Evolutionary conservation across 2,888 invertebrate species (phyloP), one percentile per base, ranked within the genome.

Genomic region (Venusia cambrica): DNA sequence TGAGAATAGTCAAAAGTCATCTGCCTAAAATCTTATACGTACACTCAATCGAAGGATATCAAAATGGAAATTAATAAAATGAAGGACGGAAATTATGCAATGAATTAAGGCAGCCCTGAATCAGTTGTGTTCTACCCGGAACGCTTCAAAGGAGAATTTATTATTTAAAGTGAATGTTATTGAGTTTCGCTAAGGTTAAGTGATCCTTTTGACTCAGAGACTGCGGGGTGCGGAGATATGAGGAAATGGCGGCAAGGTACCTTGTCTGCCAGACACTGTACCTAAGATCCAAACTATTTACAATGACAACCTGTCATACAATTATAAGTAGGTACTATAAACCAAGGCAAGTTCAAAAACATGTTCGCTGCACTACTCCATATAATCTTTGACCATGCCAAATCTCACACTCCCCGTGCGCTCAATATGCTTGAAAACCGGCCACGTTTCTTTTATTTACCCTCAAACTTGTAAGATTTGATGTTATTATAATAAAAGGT

Each of bases 131-230:
- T 71, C 64, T 65, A 65, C 57, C 58, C 63, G 73, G 71, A 60
- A 54, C 63, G 64, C 67, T 66, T 80, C 80, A 79, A 81, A 81
- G 78, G 76, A 63, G 67, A 74, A 78, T 79, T 81, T 83, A 81
- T 80, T 81, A 81, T 81, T 83, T 80, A 79, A 77, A 79, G 74
- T 76, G 80, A 79, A 83, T 77, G 77, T 83, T 80, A 83, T 81
- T 79, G 79, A 83, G 77, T 83, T 81, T 77, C 78, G 73, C 76
- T 77, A 75, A 81, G 80, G 80, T 78, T 81, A 81, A 83, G 80
- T 80, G 79, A 77, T 69, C 74, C 79, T 80, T 78, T 80, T 79
- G 78, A 76, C 73, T 76, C 57, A 62, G 17, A 34, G 33, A 30
- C 33, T 33, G 24, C 24, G 39, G 38, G 25, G 37, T 33, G 24